Base-by-base conservation (phyloP, 1,140 invertebrate genomes). In the Arctopsyche grandis region DNA sequence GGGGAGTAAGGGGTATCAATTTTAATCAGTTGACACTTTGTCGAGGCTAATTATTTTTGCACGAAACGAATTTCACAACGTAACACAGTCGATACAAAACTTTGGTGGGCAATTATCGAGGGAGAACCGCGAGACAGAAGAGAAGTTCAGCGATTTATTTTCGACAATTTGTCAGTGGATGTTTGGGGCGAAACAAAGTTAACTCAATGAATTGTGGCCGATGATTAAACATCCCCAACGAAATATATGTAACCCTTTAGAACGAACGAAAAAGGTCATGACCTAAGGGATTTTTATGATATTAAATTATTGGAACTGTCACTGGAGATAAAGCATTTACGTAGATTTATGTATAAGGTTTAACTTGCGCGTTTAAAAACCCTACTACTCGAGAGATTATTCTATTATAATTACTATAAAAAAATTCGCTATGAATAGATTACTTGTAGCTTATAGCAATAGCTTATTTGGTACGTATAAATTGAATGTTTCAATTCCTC, bases 161-260 rank as follows among this genome's bases (percentile, higher is more conserved):
- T 9, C 16, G 7, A 19, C 56, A 21, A 60, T 60, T 60, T 60
- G 56, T 60, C 56, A 19, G 56, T 60, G 29, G 29, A 38, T 38
- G 29, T 38, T 38, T 38, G 29, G 29, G 16, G 56, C 56, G 56
- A 60, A 60, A 60, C 56, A 60, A 60, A 60, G 56, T 60, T 60
- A 60, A 19, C 56, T 16, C 56, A 9, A 7, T 21, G 7, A 21
- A 60, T 21, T 60, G 16, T 19, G 56, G n/a, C 7, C 16, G 7
- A 21, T 60, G 56, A 60, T 60, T 60, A 21, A 60, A 5, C 16
- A 9, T 60, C 16, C 16, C 56, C 21, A 16, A 19, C 56, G 3
- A 46, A 46, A 46, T 46, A 46, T 46, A 52, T 52, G 4, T 4
- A n/a, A 52, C 16, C 12, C 16, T 52, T 52, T 52, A 1, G 16